These are phyloP conservation scores for Leptocoma aspasia DNA, from an alignment of 2,113 vertebrate genomes.

Conservation along the genomic window DNA sequence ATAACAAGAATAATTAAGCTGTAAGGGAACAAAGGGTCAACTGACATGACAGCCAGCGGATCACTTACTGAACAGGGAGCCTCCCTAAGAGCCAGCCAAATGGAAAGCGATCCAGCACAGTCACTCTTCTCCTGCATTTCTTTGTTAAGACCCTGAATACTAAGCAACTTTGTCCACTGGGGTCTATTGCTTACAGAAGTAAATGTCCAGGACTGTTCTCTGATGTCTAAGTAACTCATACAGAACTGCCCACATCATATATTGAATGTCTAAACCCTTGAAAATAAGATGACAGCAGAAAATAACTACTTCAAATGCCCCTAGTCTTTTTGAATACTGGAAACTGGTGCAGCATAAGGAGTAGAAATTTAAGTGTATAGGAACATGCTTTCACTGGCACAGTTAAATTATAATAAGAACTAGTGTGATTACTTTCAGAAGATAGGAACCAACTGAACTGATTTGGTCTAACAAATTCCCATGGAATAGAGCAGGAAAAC, in stretches of 20 bases:
- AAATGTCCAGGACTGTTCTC: background rate
- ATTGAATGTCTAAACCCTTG: background rate
- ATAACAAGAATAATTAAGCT: background rate
- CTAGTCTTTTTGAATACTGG: background rate
- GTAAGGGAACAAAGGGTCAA: background rate
- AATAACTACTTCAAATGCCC: background rate
- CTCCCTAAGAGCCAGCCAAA: background rate
- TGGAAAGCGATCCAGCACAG: background rate
- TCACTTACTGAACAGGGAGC: background rate
- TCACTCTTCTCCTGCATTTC: background rate
- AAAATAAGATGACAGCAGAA: background rate
- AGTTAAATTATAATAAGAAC: background rate
- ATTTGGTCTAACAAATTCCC: background rate
- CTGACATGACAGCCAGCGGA: background rate
- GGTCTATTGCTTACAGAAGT: background rate
- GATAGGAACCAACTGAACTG: background rate
- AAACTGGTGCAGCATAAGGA: background rate
- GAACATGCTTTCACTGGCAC: background rate
- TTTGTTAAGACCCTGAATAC: background rate
- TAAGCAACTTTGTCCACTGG: background rate
- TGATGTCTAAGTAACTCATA: background rate
- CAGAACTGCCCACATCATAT: background rate
- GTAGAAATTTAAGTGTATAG: background rate
- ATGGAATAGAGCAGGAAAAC: background rate
- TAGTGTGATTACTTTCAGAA: background rate